These are phyloP conservation scores for Gyrodactylus bullatarudis DNA, from an alignment of 1,140 invertebrate genomes.

Conservation along the genomic window DNA sequence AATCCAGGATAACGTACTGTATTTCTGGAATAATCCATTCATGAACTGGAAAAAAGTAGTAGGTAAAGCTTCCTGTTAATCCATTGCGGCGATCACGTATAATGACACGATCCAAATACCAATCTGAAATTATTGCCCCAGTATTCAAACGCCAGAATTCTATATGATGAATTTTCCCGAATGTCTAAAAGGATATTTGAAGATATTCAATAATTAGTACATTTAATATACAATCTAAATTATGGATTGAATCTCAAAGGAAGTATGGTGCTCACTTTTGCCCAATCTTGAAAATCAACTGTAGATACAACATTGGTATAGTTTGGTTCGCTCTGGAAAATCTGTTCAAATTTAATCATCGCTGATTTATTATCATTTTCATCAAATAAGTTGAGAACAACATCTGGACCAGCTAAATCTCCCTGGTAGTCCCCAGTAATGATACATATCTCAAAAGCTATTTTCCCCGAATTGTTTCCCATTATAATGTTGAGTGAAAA, in stretches of 20 bases:
- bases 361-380: not conserved
- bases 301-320: not conserved
- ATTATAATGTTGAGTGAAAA: not conserved
- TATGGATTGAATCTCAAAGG: not conserved
- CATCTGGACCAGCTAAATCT: not conserved
- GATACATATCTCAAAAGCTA: slow-evolving; percentile 6
- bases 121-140: slow-evolving; percentile 16
- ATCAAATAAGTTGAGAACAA: slow-evolving; percentile 2
- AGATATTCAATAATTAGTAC: too few species aligned
- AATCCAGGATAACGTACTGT: slow-evolving; percentile 17
- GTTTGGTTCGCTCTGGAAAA: not conserved
- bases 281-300: not conserved
- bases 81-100: slow-evolving; percentile 11
- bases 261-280: not conserved
- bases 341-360: not conserved
- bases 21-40: slow-evolving; percentile 19
- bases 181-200: slow-evolving; percentile 1
- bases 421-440: slow-evolving; percentile 4
- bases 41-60: slow-evolving; percentile 19
- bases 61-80: slow-evolving; percentile 7
- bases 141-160: slow-evolving; percentile 20
- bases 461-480: slow-evolving; percentile 1
- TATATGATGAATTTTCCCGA: slow-evolving; percentile 11
- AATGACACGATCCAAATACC: slow-evolving; percentile 19
- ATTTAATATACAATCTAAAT: not conserved